Conservation (phyloP, 2,797 vertebrate genomes). For the Alfaro cultratus region DNA sequence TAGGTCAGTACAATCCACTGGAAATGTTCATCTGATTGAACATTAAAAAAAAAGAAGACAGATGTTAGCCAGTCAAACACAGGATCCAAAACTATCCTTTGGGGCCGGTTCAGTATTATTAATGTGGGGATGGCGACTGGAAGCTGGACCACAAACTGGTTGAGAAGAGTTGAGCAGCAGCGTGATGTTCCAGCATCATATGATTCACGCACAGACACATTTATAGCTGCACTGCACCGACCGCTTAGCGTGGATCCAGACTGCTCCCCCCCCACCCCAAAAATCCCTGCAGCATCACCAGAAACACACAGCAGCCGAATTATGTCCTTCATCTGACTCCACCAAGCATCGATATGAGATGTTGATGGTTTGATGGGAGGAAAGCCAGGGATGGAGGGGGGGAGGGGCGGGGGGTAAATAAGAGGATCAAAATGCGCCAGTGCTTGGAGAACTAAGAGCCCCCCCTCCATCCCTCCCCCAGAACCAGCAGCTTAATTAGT, state of each 20-base stretch:
- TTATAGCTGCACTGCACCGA: not conserved
- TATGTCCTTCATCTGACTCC: slow-evolving; percentile 68
- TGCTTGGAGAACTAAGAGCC: not conserved
- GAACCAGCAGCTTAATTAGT: slow-evolving; percentile 17
- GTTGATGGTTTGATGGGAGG: slow-evolving; percentile 17
- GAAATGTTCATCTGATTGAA: not conserved
- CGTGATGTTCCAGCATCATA: not conserved
- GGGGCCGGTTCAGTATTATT: not conserved
- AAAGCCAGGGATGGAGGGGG: not conserved
- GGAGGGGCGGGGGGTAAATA: slow-evolving; percentile 41
- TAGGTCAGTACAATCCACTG: not conserved
- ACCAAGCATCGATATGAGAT: slow-evolving; percentile 42
- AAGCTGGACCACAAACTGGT: not conserved
- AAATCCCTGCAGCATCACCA: slow-evolving; percentile 8
- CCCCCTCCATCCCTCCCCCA: not conserved
- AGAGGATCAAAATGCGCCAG: slow-evolving; percentile 39
- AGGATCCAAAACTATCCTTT: not conserved
- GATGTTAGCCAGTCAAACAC: not conserved
- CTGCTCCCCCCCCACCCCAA: not conserved
- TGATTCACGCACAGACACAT: not conserved
- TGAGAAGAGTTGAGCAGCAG: not conserved
- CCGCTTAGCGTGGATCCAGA: not conserved
- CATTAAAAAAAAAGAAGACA: not conserved
- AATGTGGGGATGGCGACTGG: not conserved
- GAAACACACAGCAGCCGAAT: slow-evolving; percentile 8